A percentile compares a stretch with the other conserved stretches of the same genome.
Evolutionary conservation across 2,113 vertebrate species (phyloP).

Genomic region (Zeus faber): DNA sequence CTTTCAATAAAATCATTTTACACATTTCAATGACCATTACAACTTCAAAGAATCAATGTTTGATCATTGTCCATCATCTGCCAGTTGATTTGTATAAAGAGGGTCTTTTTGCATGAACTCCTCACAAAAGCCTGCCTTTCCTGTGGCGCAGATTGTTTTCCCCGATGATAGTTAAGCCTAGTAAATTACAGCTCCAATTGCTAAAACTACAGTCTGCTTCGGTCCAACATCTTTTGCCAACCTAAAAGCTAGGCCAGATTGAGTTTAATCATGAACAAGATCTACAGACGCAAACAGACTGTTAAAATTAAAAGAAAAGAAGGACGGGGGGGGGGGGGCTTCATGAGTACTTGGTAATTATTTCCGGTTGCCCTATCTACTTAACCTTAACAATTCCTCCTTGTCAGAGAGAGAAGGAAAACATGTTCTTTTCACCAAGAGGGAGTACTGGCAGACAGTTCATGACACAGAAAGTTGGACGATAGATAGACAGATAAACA

Average conservation of each 20-base stretch:
- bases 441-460: constrained; percentile 38
- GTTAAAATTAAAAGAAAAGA: constrained; percentile 72
- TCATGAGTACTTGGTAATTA: constrained; percentile 82
- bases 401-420: constrained; percentile 76
- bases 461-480: constrained; percentile 56
- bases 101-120: constrained; percentile 80
- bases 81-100: constrained; percentile 89
- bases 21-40: constrained; percentile 98
- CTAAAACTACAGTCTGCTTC: constrained; percentile 78
- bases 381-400: constrained; percentile 87
- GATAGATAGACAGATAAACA: constrained; percentile 1
- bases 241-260: constrained; percentile 71
- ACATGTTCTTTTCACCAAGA: constrained; percentile 66
- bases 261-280: constrained; percentile 59
- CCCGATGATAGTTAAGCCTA: constrained; percentile 80
- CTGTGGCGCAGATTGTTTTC: constrained; percentile 77
- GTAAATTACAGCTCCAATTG: constrained; percentile 81
- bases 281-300: constrained; percentile 56
- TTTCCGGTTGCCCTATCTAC: constrained; percentile 88
- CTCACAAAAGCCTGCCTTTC: constrained; percentile 84
- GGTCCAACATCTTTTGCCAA: constrained; percentile 72
- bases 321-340: constrained; percentile 48
- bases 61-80: constrained; percentile 96
- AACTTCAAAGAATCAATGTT: constrained; percentile 99
- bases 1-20: constrained; percentile 95